phyloP scores from a whole-genome alignment of 2,113 vertebrate genomes.

The Rhinolophus sinicus region DNA sequence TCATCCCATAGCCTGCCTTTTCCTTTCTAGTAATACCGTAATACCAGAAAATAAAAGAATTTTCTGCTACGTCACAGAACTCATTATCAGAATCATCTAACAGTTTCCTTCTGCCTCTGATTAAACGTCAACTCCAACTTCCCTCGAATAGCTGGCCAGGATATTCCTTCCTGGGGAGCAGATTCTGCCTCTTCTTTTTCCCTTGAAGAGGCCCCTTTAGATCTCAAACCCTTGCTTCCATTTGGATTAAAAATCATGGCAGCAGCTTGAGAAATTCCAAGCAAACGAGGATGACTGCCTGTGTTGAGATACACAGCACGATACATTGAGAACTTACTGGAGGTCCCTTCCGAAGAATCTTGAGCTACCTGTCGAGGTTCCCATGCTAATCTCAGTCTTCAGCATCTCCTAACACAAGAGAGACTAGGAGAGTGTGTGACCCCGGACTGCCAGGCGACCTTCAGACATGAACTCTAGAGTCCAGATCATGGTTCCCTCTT shows the following conservation, averaged over 20 bases:
- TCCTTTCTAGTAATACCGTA: constrained; percentile 53
- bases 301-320: neutral
- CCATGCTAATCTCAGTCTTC: neutral
- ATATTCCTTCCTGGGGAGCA: neutral
- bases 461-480: neutral
- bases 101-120: neutral
- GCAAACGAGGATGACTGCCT: neutral
- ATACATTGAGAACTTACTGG: neutral
- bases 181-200: neutral
- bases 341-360: neutral
- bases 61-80: constrained; percentile 15
- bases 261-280: neutral
- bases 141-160: neutral
- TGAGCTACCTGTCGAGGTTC: neutral
- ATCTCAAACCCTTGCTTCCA: neutral
- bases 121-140: neutral
- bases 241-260: neutral
- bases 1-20: neutral
- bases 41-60: constrained; percentile 55
- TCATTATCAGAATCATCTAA: neutral
- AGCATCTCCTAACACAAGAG: neutral
- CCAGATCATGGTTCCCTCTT: neutral
- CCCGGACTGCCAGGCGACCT: neutral
- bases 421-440: neutral
- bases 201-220: neutral